Conservation (phyloP, 1,140 invertebrate species). For the Oncopodura yosiiana region DNA sequence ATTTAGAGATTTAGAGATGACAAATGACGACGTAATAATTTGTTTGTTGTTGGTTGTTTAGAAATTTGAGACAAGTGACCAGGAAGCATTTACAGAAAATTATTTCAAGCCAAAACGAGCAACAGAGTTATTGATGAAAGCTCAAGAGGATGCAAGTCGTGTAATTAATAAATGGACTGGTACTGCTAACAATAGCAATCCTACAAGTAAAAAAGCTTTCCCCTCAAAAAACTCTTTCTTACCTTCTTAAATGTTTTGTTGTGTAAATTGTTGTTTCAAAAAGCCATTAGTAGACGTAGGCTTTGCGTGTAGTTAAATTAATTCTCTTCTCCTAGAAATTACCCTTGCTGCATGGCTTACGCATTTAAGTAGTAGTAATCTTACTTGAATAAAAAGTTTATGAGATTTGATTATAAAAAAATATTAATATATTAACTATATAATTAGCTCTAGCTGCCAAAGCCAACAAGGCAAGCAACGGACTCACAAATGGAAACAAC, state of each 20-base stretch:
- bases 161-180: slow-evolving; percentile 43
- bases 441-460: slow-evolving; percentile 23
- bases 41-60: no score
- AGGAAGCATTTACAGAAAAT: slow-evolving; percentile 55
- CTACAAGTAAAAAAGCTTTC: slow-evolving; percentile 8
- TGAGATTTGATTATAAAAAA: background rate
- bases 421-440: background rate
- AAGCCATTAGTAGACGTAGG: background rate
- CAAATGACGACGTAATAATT: no score
- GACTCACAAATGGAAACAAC: background rate
- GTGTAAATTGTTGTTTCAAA: background rate
- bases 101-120: slow-evolving; percentile 61
- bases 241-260: background rate
- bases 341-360: background rate
- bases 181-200: slow-evolving; percentile 6
- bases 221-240: background rate
- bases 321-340: background rate
- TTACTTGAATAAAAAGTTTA: no score
- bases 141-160: slow-evolving; percentile 42
- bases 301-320: background rate
- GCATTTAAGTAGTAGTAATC: background rate
- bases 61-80: slow-evolving; percentile 50
- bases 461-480: slow-evolving; percentile 11
- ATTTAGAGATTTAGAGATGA: no score
- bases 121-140: slow-evolving; percentile 48